Evolutionary conservation across 2,113 vertebrate genomes (phyloP), one percentile per base, ranked within the genome.

Genomic region (Fulica atra): DNA sequence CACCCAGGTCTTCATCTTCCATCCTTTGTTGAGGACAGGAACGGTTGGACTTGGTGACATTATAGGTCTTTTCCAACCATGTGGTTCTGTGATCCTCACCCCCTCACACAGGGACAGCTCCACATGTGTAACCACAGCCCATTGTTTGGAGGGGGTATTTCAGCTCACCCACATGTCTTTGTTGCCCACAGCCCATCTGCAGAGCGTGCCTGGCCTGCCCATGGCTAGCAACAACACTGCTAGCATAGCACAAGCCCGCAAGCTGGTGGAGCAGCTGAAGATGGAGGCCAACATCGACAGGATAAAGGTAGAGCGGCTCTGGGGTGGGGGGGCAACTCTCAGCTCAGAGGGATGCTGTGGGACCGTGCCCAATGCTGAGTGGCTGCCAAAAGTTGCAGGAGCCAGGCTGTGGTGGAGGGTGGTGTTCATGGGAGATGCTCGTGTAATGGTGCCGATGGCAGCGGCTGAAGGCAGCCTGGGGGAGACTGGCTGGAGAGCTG

Each of bases 211-310:
- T 73, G 77, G 94, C 81, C 48, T n/a, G 82, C 97, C 88, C 71
- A 99, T 99, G 99, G 99, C 99, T 94, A 99, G 99, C 98, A 99
- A 99, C 98, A 99, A 99, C 97, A 99, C 99, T 23, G 99, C 99
- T 97, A 98, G 98, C 98, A 99, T 99, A 82, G 99, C 99, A 2
- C 99, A 99, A 93, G 99, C 99, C 95, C 99, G 99, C 96, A 99
- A 99, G 98, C 99, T 99, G 98, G 99, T 99, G 97, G 99, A 99
- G 87, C 99, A 99, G 98, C 99, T 99, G 90, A 99, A 99, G 98
- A 99, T 99, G 99, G 99, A 99, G 96, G 99, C 99, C 97, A 99
- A 99, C 97, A 99, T 99, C 4, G 99, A 99, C 96, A 98, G 99
- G 98, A 99, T 99, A 99, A 99, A 99, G 98, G 99, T 99, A 88